phyloP scores from a whole-genome alignment of 2,113 vertebrate genomes.

The Ictidomys tridecemlineatus region DNA sequence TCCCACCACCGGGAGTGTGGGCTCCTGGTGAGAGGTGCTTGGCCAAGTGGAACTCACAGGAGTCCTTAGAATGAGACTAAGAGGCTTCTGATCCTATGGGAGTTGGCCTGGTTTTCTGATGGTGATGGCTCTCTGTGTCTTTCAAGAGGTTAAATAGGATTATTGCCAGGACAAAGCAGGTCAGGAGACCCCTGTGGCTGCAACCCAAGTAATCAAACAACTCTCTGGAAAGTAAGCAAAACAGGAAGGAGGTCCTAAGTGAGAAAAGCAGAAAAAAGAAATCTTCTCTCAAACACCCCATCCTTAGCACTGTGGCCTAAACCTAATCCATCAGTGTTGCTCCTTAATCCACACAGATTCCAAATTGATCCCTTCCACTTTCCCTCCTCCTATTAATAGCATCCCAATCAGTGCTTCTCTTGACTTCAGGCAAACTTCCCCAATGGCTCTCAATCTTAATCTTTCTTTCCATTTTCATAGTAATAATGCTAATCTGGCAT shows the following conservation, averaged over 20 bases:
- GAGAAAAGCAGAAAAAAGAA: background rate
- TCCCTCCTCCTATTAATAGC: too few relatives aligned
- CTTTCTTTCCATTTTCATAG: constrained; percentile 5
- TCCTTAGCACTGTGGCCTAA: background rate
- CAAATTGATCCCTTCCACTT: background rate
- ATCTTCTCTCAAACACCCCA: background rate
- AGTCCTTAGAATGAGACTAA: constrained; percentile 21
- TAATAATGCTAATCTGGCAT: background rate
- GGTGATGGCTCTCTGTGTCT: background rate
- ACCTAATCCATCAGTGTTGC: background rate
- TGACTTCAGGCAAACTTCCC: background rate
- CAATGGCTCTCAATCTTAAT: background rate
- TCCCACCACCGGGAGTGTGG: background rate
- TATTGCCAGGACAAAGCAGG: background rate
- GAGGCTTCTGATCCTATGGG: background rate
- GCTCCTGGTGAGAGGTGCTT: constrained; percentile 8
- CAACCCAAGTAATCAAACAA: background rate
- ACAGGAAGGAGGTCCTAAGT: background rate
- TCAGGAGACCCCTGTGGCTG: background rate
- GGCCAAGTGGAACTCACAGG: constrained; percentile 21
- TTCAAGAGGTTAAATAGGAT: constrained; percentile 1
- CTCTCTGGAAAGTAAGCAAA: background rate
- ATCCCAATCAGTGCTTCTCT: background rate
- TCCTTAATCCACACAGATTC: background rate
- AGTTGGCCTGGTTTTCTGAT: constrained; percentile 41